A percentile compares a stretch with the other conserved stretches of the same genome.
Conservation (phyloP, 1,140 invertebrate species). For the Calliphora vicina region DNA sequence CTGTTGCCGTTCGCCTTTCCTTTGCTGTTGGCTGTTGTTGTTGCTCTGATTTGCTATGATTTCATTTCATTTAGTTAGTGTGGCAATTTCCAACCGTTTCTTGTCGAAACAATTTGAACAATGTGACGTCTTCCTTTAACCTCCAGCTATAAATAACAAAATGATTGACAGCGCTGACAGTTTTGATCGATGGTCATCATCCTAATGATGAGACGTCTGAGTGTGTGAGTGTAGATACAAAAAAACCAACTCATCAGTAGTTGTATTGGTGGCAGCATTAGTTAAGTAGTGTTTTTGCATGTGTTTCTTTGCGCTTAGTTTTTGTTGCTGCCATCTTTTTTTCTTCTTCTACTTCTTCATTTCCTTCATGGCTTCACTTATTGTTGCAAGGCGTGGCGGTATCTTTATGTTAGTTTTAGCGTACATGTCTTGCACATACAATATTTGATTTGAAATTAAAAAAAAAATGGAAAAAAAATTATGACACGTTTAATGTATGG, state of each 20-base stretch:
- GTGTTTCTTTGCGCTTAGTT: neutral
- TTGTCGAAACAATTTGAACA: conserved; percentile 43
- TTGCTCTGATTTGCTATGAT: conserved; percentile 27
- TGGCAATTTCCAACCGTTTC: conserved; percentile 39
- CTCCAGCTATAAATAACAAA: conserved; percentile 42
- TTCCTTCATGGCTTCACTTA: neutral
- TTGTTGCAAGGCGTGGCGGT: neutral
- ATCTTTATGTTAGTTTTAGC: neutral
- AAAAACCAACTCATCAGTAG: neutral
- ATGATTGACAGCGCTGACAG: conserved; percentile 46
- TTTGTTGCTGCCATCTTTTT: neutral
- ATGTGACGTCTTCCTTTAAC: conserved; percentile 45
- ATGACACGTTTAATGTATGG: conserved; percentile 4
- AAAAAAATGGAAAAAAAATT: neutral
- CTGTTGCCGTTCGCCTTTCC: neutral
- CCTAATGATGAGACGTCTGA: neutral
- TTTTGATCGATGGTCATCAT: conserved; percentile 46
- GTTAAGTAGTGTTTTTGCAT: conserved; percentile 14
- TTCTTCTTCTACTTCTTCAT: too few relatives aligned
- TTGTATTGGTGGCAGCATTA: neutral
- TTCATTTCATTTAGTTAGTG: neutral
- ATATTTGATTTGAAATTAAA: neutral
- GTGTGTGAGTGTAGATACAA: neutral
- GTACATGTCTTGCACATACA: neutral
- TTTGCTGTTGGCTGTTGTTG: neutral